These are phyloP conservation scores for Phylloscopus trochiloides DNA, from an alignment of 2,113 vertebrate genomes.

Conservation along the genomic window DNA sequence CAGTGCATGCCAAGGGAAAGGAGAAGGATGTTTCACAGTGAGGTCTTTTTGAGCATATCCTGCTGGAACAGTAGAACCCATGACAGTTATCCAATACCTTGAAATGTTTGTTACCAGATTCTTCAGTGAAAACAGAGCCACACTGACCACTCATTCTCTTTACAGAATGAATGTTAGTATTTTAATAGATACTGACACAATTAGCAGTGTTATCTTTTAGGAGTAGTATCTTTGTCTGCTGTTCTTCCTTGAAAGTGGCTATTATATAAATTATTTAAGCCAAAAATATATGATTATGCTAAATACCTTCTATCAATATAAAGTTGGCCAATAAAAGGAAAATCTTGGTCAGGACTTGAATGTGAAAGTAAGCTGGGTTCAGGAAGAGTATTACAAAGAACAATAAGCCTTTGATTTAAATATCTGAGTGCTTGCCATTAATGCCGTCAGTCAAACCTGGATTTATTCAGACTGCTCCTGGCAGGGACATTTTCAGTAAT, in stretches of 20 bases:
- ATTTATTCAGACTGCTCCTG: background rate
- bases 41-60: background rate
- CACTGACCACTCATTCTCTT: background rate
- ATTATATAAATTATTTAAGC: background rate
- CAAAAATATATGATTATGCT: background rate
- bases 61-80: background rate
- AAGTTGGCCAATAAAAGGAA: background rate
- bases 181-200: background rate
- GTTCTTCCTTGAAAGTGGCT: background rate
- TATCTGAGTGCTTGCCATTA: background rate
- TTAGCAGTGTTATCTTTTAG: background rate
- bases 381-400: background rate
- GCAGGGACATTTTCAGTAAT: background rate
- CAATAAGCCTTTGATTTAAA: slow-evolving; percentile 14
- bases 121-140: background rate
- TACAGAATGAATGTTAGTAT: background rate
- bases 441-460: background rate
- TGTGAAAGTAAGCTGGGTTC: background rate
- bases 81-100: background rate
- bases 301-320: background rate
- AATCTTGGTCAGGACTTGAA: background rate
- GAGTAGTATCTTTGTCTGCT: background rate
- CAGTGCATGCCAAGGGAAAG: background rate
- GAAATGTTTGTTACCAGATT: background rate
- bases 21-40: background rate